phyloP scores from a whole-genome alignment of 92 coral and sea anemone species.

The Nematostella vectensis region DNA sequence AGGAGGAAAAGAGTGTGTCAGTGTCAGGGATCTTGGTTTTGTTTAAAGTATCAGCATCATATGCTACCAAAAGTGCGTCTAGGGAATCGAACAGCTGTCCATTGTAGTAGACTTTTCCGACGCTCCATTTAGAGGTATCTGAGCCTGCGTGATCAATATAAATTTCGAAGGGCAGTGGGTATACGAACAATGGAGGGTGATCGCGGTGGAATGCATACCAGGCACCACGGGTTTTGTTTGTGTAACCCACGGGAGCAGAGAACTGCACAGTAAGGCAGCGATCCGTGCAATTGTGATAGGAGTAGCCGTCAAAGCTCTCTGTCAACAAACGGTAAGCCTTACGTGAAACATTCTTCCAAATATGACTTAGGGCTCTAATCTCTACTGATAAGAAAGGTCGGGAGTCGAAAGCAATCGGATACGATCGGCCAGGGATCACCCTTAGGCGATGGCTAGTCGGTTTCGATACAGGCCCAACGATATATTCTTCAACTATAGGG shows the following conservation, averaged over 20 bases:
- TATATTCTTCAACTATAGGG: constrained; percentile 43
- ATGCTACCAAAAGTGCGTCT: constrained; percentile 37
- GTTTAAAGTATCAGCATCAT: constrained; percentile 15
- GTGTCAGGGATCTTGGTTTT: constrained; percentile 40
- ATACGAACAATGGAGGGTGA: constrained; percentile 13
- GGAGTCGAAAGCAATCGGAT: constrained; percentile 25
- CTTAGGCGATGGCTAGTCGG: constrained; percentile 28
- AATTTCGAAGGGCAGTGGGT: constrained; percentile 49
- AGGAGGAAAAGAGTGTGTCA: constrained; percentile 41
- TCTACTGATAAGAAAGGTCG: constrained; percentile 31
- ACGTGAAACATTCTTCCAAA: constrained; percentile 12
- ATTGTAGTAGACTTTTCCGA: constrained; percentile 51
- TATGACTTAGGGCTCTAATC: constrained; percentile 4
- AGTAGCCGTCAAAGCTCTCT: constrained; percentile 70
- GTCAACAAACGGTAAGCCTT: constrained; percentile 47
- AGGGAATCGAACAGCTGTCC: constrained; percentile 32
- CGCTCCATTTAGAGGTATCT: constrained; percentile 53
- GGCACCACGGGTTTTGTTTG: constrained; percentile 36
- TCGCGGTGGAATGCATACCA: constrained; percentile 41
- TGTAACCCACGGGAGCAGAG: constrained; percentile 37
- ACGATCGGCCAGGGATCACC: constrained; percentile 17
- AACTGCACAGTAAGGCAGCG: constrained; percentile 26
- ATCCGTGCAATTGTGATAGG: constrained; percentile 52
- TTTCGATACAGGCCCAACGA: constrained; percentile 25
- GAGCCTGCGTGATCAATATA: constrained; percentile 43